Conservation (phyloP, 1,140 invertebrate genomes). For the Gryon sp. region DNA sequence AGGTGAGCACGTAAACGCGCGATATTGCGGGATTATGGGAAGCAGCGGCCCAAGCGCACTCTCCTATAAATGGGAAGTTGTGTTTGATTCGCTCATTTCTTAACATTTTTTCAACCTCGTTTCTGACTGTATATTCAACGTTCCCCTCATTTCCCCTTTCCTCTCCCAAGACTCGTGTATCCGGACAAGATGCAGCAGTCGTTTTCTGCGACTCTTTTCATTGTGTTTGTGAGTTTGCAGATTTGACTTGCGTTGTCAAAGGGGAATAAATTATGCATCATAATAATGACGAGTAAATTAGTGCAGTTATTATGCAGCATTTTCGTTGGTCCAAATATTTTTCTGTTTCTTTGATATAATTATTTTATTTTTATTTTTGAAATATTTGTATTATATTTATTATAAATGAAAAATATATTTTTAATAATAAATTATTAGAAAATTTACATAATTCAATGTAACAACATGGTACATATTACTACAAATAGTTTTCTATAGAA, state of each 20-base stretch:
- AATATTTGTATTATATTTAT: too few species aligned
- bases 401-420: too few species aligned
- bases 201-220: not conserved
- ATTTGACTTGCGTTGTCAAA: conserved; percentile 1
- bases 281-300: conserved; percentile 1
- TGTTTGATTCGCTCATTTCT: conserved; percentile 35
- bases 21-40: conserved; percentile 51
- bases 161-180: too few species aligned
- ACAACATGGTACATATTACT: too few species aligned
- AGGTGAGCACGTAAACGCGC: conserved; percentile 69
- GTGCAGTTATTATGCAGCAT: too few species aligned
- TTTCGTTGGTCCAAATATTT: too few species aligned
- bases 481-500: too few species aligned
- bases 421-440: too few species aligned
- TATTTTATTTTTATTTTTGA: conserved; percentile 1
- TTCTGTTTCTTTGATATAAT: too few species aligned
- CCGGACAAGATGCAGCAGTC: too few species aligned
- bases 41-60: conserved; percentile 27
- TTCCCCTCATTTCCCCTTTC: not conserved
- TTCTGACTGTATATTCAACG: not conserved
- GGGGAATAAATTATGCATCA: conserved; percentile 14
- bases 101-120: conserved; percentile 25
- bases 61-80: conserved; percentile 58
- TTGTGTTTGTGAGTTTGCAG: conserved; percentile 4
- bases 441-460: too few species aligned